These are phyloP conservation scores for Drosophila pegasa DNA, from an alignment of 2,888 invertebrate genomes.

Conservation along the genomic window DNA sequence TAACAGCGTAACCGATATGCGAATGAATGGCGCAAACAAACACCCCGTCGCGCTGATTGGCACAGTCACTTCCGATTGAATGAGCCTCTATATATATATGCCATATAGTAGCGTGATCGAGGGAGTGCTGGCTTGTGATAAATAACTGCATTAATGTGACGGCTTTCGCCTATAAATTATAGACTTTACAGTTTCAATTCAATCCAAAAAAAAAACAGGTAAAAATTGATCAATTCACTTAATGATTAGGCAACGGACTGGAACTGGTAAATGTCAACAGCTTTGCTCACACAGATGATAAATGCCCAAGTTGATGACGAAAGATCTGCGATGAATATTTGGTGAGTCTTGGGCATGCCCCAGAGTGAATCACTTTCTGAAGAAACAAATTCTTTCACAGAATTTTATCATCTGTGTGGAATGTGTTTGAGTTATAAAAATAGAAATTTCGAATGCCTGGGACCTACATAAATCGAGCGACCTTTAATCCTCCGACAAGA, in stretches of 20 bases:
- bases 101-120: slow-evolving; percentile 21
- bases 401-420: neutral
- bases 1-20: slow-evolving; percentile 70
- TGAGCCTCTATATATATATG: slow-evolving; percentile 20
- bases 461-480: neutral
- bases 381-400: neutral
- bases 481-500: slow-evolving; percentile 23
- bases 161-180: slow-evolving; percentile 69
- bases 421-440: neutral
- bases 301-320: neutral
- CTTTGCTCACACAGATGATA: slow-evolving; percentile 4
- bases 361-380: slow-evolving; percentile 11
- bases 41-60: slow-evolving; percentile 47
- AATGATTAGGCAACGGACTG: slow-evolving; percentile 45
- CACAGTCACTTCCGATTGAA: slow-evolving; percentile 68
- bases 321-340: neutral
- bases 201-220: slow-evolving; percentile 24
- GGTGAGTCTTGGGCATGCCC: slow-evolving; percentile 3
- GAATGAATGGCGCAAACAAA: slow-evolving; percentile 40
- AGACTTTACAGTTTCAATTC: slow-evolving; percentile 46
- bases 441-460: slow-evolving; percentile 1
- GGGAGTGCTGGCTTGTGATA: slow-evolving; percentile 64
- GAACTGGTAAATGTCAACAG: slow-evolving; percentile 29
- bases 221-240: slow-evolving; percentile 22
- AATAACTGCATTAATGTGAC: slow-evolving; percentile 79